A percentile compares a stretch with the other conserved stretches of the same genome.
phyloP scores from a whole-genome alignment of 2,888 invertebrate genomes.

The Coenonympha glycerion region DNA sequence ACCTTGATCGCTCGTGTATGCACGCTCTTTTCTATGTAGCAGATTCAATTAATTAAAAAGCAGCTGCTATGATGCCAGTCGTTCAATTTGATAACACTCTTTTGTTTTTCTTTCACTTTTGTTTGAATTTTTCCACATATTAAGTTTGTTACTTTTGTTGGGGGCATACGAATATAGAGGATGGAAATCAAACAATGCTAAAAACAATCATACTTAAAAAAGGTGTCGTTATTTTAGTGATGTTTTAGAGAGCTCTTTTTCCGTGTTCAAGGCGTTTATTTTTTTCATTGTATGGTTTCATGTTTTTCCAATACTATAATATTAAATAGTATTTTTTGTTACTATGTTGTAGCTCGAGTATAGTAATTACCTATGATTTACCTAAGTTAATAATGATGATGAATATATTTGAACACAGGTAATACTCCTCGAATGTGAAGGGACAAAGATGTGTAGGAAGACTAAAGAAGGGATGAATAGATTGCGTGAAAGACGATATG shows the following conservation, averaged over 20 bases:
- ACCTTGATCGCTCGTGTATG: not conserved
- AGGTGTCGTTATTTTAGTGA: constrained; percentile 6
- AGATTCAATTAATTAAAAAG: constrained; percentile 15
- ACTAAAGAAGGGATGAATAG: too few relatives aligned
- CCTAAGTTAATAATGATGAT: too few relatives aligned
- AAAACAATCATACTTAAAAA: not conserved
- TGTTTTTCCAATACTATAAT: not conserved
- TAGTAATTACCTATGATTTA: too few relatives aligned
- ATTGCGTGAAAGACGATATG: too few relatives aligned
- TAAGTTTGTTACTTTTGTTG: constrained; percentile 16
- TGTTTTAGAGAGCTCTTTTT: not conserved
- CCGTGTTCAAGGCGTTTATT: not conserved
- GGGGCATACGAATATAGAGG: not conserved
- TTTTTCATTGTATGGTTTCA: not conserved
- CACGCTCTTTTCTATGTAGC: constrained; percentile 4
- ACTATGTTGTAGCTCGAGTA: too few relatives aligned
- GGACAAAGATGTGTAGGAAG: too few relatives aligned
- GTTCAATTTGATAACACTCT: constrained; percentile 16
- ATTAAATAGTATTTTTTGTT: too few relatives aligned
- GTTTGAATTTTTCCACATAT: constrained; percentile 9
- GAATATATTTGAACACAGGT: too few relatives aligned
- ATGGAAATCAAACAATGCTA: constrained; percentile 3
- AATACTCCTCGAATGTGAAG: too few relatives aligned
- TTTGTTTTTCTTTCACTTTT: constrained; percentile 15
- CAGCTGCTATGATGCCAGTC: constrained; percentile 14